Evolutionary conservation across 1,140 invertebrate species (phyloP).

Genomic region (Drosophila auraria): DNA sequence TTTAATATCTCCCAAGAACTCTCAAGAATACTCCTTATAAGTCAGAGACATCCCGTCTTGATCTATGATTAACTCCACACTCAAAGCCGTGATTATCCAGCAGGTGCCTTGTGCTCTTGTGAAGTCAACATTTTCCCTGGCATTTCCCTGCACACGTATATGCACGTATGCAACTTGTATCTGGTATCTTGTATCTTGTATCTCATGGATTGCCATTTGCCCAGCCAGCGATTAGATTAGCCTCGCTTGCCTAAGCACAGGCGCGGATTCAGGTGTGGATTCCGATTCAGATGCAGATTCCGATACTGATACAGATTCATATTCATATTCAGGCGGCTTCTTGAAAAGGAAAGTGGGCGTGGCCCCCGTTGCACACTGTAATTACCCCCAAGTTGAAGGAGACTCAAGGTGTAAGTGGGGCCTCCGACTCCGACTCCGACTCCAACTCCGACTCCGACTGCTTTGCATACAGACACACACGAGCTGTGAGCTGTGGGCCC

Average conservation of each 20-base stretch:
- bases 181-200: not conserved
- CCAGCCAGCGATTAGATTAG: slow-evolving; percentile 64
- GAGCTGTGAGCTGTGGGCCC: slow-evolving; percentile 1
- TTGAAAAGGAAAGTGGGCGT: slow-evolving; percentile 77
- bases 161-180: not conserved
- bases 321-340: slow-evolving; percentile 53
- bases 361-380: slow-evolving; percentile 46
- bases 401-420: not conserved
- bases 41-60: slow-evolving; percentile 1
- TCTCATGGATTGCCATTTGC: slow-evolving; percentile 9
- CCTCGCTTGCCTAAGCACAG: slow-evolving; percentile 67
- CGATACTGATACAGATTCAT: not conserved
- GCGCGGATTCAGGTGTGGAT: slow-evolving; percentile 6
- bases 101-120: not conserved
- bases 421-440: too few relatives aligned
- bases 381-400: slow-evolving; percentile 34
- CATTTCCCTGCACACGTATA: not conserved
- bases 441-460: not conserved
- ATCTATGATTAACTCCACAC: slow-evolving; percentile 7
- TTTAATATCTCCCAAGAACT: not conserved
- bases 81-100: slow-evolving; percentile 1
- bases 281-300: not conserved
- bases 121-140: slow-evolving; percentile 2
- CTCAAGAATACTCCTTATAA: not conserved
- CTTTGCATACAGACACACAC: slow-evolving; percentile 56